phyloP scores from a whole-genome alignment of 2,113 vertebrate species.

The Odobenus rosmarus region DNA sequence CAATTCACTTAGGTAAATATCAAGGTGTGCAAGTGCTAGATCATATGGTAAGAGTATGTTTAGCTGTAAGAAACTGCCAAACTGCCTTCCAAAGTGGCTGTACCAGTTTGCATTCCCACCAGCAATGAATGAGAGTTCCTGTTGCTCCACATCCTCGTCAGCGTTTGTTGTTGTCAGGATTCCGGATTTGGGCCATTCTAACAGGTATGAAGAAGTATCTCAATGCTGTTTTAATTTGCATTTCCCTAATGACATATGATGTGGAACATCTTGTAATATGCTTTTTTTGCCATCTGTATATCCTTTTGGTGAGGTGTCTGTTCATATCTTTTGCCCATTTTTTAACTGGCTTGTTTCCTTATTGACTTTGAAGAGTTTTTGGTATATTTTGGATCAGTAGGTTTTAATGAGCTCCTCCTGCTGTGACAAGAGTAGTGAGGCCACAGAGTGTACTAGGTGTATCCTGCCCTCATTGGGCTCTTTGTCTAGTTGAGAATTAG shows the following conservation, averaged over 20 bases:
- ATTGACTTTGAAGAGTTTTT: not conserved
- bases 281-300: not conserved
- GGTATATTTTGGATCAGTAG: not conserved
- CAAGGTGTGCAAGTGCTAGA: not conserved
- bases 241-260: not conserved
- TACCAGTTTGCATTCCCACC: not conserved
- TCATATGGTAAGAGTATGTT: conserved; percentile 1
- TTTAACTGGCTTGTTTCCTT: not conserved
- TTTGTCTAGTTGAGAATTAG: not conserved
- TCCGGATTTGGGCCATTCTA: not conserved
- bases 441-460: not conserved
- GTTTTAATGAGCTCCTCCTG: not conserved
- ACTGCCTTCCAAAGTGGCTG: not conserved
- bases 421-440: not conserved
- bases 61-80: not conserved
- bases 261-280: not conserved
- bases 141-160: not conserved
- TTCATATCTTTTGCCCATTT: not conserved
- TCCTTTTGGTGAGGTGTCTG: not conserved
- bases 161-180: not conserved
- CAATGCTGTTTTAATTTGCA: not conserved
- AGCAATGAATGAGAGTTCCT: not conserved
- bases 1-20: conserved; percentile 43
- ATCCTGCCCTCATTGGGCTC: not conserved
- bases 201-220: not conserved